phyloP scores from a whole-genome alignment of 2,888 invertebrate genomes.

The Agrochola circellaris region DNA sequence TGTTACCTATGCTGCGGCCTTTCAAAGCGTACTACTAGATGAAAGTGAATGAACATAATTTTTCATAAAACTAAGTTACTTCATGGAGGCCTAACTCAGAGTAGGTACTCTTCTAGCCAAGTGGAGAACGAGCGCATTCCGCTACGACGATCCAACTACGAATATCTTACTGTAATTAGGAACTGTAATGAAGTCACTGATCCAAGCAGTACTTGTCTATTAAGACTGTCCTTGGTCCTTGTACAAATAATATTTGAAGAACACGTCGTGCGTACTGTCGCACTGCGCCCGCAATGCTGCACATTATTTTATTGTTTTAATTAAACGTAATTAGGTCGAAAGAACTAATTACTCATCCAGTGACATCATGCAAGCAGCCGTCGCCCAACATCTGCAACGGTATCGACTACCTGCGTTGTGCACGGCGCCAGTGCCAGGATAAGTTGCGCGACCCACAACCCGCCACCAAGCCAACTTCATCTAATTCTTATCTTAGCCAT shows the following conservation, averaged over 20 bases:
- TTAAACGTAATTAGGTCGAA: constrained; percentile 48
- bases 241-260: constrained; percentile 23
- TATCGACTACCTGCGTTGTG: constrained; percentile 48
- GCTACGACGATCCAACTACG: not conserved
- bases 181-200: constrained; percentile 35
- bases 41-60: not conserved
- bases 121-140: not conserved
- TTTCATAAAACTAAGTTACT: not conserved
- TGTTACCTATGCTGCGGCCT: not conserved
- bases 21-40: not conserved
- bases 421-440: not conserved
- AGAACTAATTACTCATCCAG: constrained; percentile 69
- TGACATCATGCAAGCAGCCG: constrained; percentile 73
- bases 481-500: not conserved
- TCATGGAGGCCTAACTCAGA: not conserved
- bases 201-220: constrained; percentile 10
- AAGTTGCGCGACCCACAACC: constrained; percentile 12
- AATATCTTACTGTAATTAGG: constrained; percentile 11
- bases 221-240: constrained; percentile 55
- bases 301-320: constrained; percentile 9
- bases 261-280: constrained; percentile 3
- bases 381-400: constrained; percentile 57
- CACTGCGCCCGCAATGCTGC: not conserved
- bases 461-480: not conserved
- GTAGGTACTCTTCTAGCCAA: not conserved